A percentile compares a stretch with the other conserved stretches of the same genome.
These are phyloP conservation scores for Apodemia zela DNA, from an alignment of 2,888 invertebrate genomes.

Conservation along the genomic window DNA sequence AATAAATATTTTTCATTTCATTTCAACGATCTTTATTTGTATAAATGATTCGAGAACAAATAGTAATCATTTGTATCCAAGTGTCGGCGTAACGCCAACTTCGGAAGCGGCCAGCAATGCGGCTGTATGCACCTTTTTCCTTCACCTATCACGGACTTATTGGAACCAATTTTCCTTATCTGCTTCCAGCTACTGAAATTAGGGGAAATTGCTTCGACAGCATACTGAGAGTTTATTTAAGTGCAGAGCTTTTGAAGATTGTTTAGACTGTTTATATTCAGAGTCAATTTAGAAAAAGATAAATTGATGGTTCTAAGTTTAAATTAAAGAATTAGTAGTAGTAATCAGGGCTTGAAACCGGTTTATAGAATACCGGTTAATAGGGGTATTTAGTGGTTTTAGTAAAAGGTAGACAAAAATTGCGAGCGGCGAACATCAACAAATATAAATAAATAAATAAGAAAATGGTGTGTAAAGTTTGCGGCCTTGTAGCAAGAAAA, in stretches of 20 bases:
- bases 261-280: not conserved
- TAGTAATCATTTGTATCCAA: conserved; percentile 19
- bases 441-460: too few relatives aligned
- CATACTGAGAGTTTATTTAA: conserved; percentile 18
- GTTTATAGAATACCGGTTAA: too few relatives aligned
- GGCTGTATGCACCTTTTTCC: conserved; percentile 30
- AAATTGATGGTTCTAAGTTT: not conserved
- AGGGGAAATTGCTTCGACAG: conserved; percentile 23
- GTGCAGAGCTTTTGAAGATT: conserved; percentile 18
- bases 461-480: too few relatives aligned
- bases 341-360: too few relatives aligned
- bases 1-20: too few relatives aligned
- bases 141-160: conserved; percentile 24
- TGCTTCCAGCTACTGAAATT: conserved; percentile 28
- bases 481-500: too few relatives aligned
- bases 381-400: too few relatives aligned
- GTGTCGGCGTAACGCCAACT: conserved; percentile 26
- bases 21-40: too few relatives aligned
- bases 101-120: conserved; percentile 27
- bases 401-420: too few relatives aligned
- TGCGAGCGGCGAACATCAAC: too few relatives aligned
- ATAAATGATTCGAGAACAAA: conserved; percentile 17
- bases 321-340: not conserved
- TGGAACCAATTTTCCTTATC: conserved; percentile 31
- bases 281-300: not conserved